A percentile compares a stretch with the other conserved stretches of the same genome.
These are phyloP conservation scores for Pygoscelis antarcticus DNA, from an alignment of 2,113 vertebrate species.

Conservation along the genomic window DNA sequence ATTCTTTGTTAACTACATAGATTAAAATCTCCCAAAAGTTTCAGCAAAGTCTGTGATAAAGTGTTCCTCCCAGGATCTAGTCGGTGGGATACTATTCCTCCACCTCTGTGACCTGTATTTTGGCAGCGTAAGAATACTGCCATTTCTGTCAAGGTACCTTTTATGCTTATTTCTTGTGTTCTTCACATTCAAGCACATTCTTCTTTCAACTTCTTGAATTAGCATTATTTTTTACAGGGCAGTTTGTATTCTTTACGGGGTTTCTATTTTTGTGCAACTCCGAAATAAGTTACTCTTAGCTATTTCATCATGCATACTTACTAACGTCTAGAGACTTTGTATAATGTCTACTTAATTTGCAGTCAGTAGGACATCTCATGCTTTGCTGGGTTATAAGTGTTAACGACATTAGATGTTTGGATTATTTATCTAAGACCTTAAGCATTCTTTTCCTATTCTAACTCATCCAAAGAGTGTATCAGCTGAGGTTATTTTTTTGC, in stretches of 20 bases:
- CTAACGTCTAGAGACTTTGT: background rate
- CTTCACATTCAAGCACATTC: background rate
- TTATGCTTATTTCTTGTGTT: background rate
- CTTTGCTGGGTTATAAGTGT: background rate
- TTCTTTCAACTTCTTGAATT: background rate
- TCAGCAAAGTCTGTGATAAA: background rate
- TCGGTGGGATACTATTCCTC: background rate
- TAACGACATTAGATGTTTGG: background rate
- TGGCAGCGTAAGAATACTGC: background rate
- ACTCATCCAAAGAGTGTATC: background rate
- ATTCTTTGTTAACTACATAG: background rate
- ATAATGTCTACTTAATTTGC: background rate
- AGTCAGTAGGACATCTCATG: background rate
- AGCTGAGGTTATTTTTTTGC: background rate
- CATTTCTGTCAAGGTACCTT: background rate
- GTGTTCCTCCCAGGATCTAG: background rate
- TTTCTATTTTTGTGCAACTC: background rate
- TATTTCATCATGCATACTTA: background rate
- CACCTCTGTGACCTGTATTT: background rate
- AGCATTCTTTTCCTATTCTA: background rate
- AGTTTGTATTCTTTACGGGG: background rate
- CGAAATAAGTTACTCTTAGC: background rate
- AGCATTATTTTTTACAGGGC: background rate
- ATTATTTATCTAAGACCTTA: background rate
- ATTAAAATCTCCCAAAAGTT: background rate